These are phyloP conservation scores for Eira barbara DNA, from an alignment of 2,113 vertebrate genomes.

Conservation along the genomic window DNA sequence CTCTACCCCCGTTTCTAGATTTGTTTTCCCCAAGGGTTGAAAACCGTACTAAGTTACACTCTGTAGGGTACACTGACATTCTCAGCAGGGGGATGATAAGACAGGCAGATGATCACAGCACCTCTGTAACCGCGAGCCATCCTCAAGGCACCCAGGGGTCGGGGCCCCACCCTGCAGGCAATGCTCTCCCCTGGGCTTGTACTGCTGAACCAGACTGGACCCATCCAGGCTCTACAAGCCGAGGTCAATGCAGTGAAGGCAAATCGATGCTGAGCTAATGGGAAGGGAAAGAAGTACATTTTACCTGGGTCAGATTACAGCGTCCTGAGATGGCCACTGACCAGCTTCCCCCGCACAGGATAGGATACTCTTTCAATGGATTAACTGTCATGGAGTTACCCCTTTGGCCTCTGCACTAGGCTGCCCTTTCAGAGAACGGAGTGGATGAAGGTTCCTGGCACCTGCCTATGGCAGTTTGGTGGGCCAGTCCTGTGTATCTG, in stretches of 20 bases:
- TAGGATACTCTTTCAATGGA: background rate
- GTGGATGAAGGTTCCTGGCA: background rate
- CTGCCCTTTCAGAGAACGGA: background rate
- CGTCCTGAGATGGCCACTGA: background rate
- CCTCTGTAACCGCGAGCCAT: fast-evolving
- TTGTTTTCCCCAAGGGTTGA: background rate
- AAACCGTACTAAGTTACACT: background rate
- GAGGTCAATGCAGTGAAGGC: background rate
- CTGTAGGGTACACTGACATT: fast-evolving
- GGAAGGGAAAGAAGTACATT: background rate
- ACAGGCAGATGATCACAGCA: fast-evolving
- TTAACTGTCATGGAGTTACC: background rate
- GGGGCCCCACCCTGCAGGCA: too few relatives aligned
- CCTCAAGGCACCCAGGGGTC: background rate
- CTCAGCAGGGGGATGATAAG: background rate
- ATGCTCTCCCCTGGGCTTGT: background rate
- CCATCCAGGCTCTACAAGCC: background rate
- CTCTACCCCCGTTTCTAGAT: background rate
- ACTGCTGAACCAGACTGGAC: background rate
- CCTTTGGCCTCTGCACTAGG: background rate
- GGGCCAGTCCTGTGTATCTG: background rate
- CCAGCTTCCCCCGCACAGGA: background rate
- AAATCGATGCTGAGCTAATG: background rate
- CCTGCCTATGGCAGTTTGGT: background rate
- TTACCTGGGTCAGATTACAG: background rate